Base-by-base conservation (phyloP, 2,113 vertebrate genomes). In the Jaculus jaculus region DNA sequence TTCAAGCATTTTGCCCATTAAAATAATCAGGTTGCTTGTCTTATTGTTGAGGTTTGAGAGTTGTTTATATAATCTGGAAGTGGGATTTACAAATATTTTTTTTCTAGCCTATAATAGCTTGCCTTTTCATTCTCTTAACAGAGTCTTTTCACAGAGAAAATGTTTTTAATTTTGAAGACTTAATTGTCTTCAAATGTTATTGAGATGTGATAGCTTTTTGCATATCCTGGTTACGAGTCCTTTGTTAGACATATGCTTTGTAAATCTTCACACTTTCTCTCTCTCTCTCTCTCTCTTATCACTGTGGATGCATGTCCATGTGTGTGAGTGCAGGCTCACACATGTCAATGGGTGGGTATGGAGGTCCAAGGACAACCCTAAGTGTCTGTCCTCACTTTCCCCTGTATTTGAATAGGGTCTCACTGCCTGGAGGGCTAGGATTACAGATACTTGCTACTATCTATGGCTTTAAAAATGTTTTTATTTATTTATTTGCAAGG, bases 21-120 rank as follows among this genome's bases (percentile, higher is more conserved):
- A 63, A 61, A 66, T 54, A 47, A 37, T 92, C 65, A 93, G 8
- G 3, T 83, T 79, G 73, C 51, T 84, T 63, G 65, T 78, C 68
- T 72, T n/a, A 65, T 65, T 84, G 66, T 90, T 79, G 71, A 65
- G 73, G 77, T 51, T 39, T 39, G n/a, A 79, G 54, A 65, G n/a
- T 39, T 79, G 73, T 90, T 90, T 90, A 72, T 72, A 28, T 79
- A 79, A 89, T 20, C 66, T 79, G 73, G 87, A 90, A 79, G 54
- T 39, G 21, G 39, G 23, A 72, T 93, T 79, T 84, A 72, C 73
- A 85, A 65, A 89, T 79, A 28, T 63, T 58, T 65, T 84, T 84
- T 75, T 77, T 51, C 21, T 16, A 58, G 34, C 24, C 26, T 51
- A 26, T n/a, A 79, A 26, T n/a, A 79, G 39, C n/a, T 90, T 63